Percentiles rank a stretch among this genome's conserved stretches.
phyloP scores from a whole-genome alignment of 1,140 invertebrate genomes.

The Drosophila mojavensis region DNA sequence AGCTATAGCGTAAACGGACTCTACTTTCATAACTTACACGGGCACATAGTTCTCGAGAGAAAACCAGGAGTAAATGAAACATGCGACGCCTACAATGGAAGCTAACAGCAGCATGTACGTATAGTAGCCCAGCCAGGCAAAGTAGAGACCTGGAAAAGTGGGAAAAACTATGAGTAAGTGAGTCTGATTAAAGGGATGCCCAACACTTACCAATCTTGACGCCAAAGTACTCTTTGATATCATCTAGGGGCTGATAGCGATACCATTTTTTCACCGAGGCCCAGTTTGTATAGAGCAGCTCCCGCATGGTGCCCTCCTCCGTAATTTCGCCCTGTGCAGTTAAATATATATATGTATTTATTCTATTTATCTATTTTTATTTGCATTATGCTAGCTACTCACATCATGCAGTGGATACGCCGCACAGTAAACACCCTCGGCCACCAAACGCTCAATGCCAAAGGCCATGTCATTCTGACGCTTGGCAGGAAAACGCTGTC shows the following conservation, averaged over 20 bases:
- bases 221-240: conserved; percentile 96
- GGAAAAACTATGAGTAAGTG: neutral
- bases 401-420: conserved; percentile 97
- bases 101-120: conserved; percentile 96
- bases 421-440: conserved; percentile 91
- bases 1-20: neutral
- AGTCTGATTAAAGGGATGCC: neutral
- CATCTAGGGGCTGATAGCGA: conserved; percentile 94
- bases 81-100: conserved; percentile 91
- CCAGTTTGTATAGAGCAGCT: conserved; percentile 94
- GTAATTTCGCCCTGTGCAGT: conserved; percentile 88
- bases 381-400: conserved; percentile 63
- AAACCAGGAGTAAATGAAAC: conserved; percentile 91
- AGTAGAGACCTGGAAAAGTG: conserved; percentile 88
- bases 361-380: no score
- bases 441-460: conserved; percentile 93
- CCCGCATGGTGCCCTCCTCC: conserved; percentile 88
- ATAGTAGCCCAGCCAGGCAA: conserved; percentile 98
- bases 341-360: neutral
- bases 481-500: conserved; percentile 91
- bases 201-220: conserved; percentile 91
- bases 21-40: conserved; percentile 85
- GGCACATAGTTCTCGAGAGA: conserved; percentile 90
- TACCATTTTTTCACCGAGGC: conserved; percentile 91
- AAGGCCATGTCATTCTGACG: conserved; percentile 89